phyloP scores from a whole-genome alignment of 2,797 vertebrate genomes.

The Aotus griseimembra region DNA sequence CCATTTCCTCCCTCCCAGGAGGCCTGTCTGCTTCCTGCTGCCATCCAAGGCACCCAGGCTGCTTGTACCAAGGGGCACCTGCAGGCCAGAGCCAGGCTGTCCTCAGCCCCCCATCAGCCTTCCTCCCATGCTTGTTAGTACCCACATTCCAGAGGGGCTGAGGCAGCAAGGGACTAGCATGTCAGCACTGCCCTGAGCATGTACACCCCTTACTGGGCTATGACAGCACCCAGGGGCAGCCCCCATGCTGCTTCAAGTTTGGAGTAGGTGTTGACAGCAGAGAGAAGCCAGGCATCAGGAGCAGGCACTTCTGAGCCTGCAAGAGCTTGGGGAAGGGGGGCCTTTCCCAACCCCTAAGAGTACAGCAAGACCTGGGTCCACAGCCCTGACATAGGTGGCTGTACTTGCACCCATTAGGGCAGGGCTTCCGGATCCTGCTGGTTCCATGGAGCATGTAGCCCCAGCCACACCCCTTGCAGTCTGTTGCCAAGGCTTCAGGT shows the following conservation, averaged over 20 bases:
- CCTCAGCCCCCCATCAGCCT: background rate
- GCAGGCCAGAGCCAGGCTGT: background rate
- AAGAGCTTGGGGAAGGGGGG: background rate
- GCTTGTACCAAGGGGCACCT: background rate
- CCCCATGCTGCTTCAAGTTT: background rate
- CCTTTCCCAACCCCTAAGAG: background rate
- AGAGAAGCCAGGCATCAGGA: background rate
- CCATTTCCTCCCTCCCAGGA: background rate
- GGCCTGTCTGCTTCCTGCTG: background rate
- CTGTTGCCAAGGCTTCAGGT: too few relatives aligned
- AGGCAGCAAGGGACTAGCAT: background rate
- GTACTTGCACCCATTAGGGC: background rate
- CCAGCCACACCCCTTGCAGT: too few relatives aligned
- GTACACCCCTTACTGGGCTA: background rate
- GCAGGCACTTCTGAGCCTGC: background rate
- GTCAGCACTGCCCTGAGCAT: background rate
- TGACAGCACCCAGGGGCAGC: background rate
- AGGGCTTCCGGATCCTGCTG: background rate
- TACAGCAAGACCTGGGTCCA: background rate
- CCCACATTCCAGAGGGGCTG: background rate
- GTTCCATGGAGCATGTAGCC: too few relatives aligned
- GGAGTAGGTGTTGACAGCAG: background rate
- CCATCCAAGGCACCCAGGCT: background rate
- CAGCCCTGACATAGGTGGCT: background rate
- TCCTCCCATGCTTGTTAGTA: background rate